Conservation (phyloP, 2,113 vertebrate species). For the Corythoichthys haematopterus region DNA sequence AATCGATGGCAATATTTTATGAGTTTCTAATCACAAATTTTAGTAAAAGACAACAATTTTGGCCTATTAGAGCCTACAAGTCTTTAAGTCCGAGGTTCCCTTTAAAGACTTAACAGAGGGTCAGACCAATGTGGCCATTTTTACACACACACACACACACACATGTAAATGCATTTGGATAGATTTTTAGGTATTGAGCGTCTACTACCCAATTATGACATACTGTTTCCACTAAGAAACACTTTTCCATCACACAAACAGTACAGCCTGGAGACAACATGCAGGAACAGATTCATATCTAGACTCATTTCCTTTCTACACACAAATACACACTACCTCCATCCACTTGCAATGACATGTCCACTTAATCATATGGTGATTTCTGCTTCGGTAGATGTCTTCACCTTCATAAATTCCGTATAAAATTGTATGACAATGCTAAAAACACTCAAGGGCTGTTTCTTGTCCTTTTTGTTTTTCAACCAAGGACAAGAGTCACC, state of each 20-base stretch:
- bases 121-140: slow-evolving; percentile 9
- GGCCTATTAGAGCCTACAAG: no score
- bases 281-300: slow-evolving; percentile 38
- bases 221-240: background rate
- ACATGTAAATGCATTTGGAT: background rate
- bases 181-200: background rate
- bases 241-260: slow-evolving; percentile 5
- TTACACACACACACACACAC: background rate
- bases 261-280: slow-evolving; percentile 9
- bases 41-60: no score
- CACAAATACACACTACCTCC: background rate
- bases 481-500: slow-evolving; percentile 34
- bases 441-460: background rate
- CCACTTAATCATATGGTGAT: slow-evolving; percentile 4
- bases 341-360: slow-evolving; percentile 4
- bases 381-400: background rate
- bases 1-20: no score
- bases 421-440: background rate
- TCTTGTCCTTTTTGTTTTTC: slow-evolving; percentile 5
- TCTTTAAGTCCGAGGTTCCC: no score
- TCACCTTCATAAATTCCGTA: slow-evolving; percentile 7
- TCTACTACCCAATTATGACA: background rate
- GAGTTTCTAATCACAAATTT: no score
- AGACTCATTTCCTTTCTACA: slow-evolving; percentile 28
- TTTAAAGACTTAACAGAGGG: slow-evolving; percentile 14